These are phyloP conservation scores for Parapristionchus giblindavisi DNA, from an alignment of 2,888 invertebrate genomes.

Conservation along the genomic window DNA sequence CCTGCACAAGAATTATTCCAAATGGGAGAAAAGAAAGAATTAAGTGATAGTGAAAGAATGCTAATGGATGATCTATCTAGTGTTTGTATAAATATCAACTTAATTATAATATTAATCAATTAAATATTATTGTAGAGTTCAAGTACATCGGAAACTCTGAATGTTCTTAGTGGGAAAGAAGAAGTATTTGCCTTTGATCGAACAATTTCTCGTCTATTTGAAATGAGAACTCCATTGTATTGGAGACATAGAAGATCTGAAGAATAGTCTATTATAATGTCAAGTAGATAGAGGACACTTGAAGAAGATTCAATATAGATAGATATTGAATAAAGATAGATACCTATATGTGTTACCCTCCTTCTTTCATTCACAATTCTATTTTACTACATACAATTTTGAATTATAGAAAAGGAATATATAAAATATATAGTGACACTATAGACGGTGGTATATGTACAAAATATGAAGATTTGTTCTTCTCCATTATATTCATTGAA, in stretches of 20 bases:
- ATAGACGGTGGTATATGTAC: too few species aligned
- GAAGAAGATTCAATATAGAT: too few species aligned
- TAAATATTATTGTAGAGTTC: not conserved
- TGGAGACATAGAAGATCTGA: slow-evolving; percentile 75
- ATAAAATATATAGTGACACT: too few species aligned
- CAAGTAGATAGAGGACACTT: too few species aligned
- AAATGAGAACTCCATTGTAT: slow-evolving; percentile 95
- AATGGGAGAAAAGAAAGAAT: slow-evolving; percentile 71
- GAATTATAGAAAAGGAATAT: too few species aligned
- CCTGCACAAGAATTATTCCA: slow-evolving; percentile 82
- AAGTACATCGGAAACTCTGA: slow-evolving; percentile 77
- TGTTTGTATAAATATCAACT: not conserved
- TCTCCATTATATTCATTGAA: too few species aligned
- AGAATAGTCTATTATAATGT: not conserved
- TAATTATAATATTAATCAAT: too few species aligned
- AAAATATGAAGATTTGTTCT: too few species aligned
- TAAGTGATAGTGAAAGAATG: slow-evolving; percentile 82
- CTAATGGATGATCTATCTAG: slow-evolving; percentile 95
- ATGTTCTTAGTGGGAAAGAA: slow-evolving; percentile 95
- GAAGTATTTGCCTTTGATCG: slow-evolving; percentile 96
- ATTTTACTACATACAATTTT: too few species aligned
- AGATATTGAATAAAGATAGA: too few species aligned
- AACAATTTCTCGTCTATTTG: slow-evolving; percentile 88
- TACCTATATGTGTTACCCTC: too few species aligned
- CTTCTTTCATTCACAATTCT: too few species aligned